phyloP scores from a whole-genome alignment of 2,797 vertebrate genomes.

The Synaphobranchus kaupii region DNA sequence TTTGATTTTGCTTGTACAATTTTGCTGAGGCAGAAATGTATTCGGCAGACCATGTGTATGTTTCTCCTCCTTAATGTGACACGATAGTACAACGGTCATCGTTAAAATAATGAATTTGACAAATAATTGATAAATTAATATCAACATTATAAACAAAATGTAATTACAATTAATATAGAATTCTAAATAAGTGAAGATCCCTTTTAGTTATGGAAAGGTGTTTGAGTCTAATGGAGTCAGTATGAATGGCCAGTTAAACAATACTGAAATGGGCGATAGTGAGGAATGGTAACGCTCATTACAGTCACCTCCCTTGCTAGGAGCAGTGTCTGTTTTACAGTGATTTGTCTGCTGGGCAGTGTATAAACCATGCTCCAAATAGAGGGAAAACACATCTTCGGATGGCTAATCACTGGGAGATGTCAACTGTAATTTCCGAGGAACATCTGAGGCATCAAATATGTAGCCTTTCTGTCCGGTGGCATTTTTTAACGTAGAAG shows the following conservation, averaged over 20 bases:
- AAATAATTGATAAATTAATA: constrained; percentile 56
- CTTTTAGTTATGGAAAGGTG: constrained; percentile 36
- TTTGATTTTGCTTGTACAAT: background rate
- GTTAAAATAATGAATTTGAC: constrained; percentile 47
- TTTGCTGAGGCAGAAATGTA: background rate
- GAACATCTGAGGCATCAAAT: background rate
- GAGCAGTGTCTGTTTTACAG: constrained; percentile 32
- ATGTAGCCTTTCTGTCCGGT: constrained; percentile 5
- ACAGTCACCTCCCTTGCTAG: background rate
- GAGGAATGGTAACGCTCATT: constrained; percentile 17
- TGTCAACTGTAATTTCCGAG: background rate
- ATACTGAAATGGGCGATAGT: constrained; percentile 39
- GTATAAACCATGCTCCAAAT: constrained; percentile 28
- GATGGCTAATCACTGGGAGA: constrained; percentile 30
- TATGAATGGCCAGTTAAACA: constrained; percentile 41
- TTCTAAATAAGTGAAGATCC: constrained; percentile 60
- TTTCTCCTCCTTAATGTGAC: constrained; percentile 18
- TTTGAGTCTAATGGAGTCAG: constrained; percentile 44
- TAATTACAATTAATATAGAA: constrained; percentile 72
- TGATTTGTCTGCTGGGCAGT: constrained; percentile 40
- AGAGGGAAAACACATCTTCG: constrained; percentile 35
- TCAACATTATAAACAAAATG: constrained; percentile 62
- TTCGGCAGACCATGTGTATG: background rate
- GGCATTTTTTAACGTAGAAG: background rate
- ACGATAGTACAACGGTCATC: background rate